phyloP scores from a whole-genome alignment of 1,140 invertebrate genomes.

The Ylistrum balloti region DNA sequence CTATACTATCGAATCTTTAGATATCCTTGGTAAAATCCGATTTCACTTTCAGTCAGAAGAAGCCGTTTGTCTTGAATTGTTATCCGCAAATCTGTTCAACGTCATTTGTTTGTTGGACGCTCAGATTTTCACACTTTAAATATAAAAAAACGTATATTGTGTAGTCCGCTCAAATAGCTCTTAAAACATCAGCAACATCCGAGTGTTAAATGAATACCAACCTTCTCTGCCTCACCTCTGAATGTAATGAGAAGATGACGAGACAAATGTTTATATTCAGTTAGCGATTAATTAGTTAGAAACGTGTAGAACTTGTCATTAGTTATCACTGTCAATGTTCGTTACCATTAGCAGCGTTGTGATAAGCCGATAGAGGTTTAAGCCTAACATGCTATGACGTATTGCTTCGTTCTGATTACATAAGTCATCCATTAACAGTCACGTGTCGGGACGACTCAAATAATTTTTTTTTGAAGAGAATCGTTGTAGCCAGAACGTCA shows the following conservation, averaged over 20 bases:
- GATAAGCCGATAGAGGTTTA: neutral
- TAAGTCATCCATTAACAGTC: too few species aligned
- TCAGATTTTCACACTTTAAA: too few species aligned
- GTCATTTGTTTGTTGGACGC: too few species aligned
- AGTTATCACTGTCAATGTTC: neutral
- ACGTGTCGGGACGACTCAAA: too few species aligned
- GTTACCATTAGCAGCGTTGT: neutral
- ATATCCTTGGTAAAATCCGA: too few species aligned
- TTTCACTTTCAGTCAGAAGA: too few species aligned
- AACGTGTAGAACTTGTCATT: neutral
- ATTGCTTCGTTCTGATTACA: neutral
- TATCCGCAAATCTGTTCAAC: too few species aligned
- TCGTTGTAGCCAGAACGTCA: too few species aligned
- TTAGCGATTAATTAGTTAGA: neutral
- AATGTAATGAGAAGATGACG: neutral
- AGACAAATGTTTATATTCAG: conserved; percentile 1
- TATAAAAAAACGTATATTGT: too few species aligned
- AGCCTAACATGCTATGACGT: neutral
- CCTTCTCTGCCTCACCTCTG: neutral
- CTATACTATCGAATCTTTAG: too few species aligned
- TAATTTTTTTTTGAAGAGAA: too few species aligned
- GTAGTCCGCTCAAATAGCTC: neutral
- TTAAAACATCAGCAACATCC: neutral
- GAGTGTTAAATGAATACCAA: neutral
- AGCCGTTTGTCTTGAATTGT: too few species aligned